Conservation (phyloP, 2,888 invertebrate species). For the Serripes groenlandicus region DNA sequence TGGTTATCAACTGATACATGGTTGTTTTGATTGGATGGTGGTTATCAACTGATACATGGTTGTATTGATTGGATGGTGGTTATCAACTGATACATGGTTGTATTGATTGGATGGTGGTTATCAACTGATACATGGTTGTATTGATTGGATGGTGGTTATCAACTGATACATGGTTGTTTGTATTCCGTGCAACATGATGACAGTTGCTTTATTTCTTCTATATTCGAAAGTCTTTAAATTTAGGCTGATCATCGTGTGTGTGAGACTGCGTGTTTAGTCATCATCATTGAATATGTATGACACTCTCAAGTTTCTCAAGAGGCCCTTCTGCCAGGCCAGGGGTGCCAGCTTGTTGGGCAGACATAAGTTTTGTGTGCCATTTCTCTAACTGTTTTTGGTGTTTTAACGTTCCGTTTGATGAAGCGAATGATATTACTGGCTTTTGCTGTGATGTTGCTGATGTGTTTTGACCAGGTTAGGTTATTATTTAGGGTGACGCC, state of each 20-base stretch:
- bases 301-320: not conserved
- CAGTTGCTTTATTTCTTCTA: no score
- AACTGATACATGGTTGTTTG: no score
- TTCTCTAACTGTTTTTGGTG: not conserved
- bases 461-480: slow-evolving; percentile 1
- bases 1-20: no score
- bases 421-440: not conserved
- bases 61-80: no score
- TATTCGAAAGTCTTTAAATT: no score
- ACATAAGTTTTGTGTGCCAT: not conserved
- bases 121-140: no score
- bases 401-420: not conserved
- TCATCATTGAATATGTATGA: not conserved
- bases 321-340: not conserved
- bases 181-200: no score
- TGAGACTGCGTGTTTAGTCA: not conserved
- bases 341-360: not conserved
- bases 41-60: no score
- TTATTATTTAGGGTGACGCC: not conserved
- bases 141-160: no score
- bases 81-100: no score
- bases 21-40: no score
- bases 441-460: not conserved
- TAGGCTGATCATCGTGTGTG: not conserved
- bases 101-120: no score